A percentile compares a stretch with the other conserved stretches of the same genome.
Conservation (phyloP, 2,888 invertebrate species). For the Ecliptopera silaceata region DNA sequence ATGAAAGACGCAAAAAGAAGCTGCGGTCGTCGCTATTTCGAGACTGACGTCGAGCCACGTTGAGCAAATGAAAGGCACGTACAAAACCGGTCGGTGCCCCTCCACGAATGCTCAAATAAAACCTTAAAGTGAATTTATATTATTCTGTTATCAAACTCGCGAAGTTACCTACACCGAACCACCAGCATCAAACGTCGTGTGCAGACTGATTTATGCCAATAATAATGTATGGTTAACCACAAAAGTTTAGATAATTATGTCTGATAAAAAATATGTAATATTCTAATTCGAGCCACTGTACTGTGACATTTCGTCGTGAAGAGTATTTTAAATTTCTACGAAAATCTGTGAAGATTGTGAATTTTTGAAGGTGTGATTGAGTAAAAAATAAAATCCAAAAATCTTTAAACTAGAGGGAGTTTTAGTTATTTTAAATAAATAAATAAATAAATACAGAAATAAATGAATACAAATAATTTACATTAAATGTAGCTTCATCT, state of each 20-base stretch:
- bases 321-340: no score
- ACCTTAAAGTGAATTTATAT: conserved; percentile 27
- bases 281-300: no score
- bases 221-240: conserved; percentile 1
- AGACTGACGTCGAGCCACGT: conserved; percentile 42
- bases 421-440: no score
- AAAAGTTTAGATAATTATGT: not conserved
- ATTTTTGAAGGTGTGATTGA: no score
- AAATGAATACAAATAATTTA: no score
- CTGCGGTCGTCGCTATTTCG: conserved; percentile 35
- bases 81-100: conserved; percentile 47
- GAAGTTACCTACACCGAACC: conserved; percentile 29
- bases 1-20: conserved; percentile 25
- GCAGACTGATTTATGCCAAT: conserved; percentile 34
- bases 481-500: no score
- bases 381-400: no score
- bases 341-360: no score
- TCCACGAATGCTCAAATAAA: conserved; percentile 31
- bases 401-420: no score
- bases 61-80: conserved; percentile 42
- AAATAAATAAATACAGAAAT: no score
- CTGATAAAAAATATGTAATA: no score
- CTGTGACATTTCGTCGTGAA: no score
- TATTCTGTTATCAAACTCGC: conserved; percentile 35
- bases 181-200: conserved; percentile 31